A percentile compares a stretch with the other conserved stretches of the same genome.
phyloP scores from a whole-genome alignment of 1,140 invertebrate genomes.

The Gonatopus flavifemur region DNA sequence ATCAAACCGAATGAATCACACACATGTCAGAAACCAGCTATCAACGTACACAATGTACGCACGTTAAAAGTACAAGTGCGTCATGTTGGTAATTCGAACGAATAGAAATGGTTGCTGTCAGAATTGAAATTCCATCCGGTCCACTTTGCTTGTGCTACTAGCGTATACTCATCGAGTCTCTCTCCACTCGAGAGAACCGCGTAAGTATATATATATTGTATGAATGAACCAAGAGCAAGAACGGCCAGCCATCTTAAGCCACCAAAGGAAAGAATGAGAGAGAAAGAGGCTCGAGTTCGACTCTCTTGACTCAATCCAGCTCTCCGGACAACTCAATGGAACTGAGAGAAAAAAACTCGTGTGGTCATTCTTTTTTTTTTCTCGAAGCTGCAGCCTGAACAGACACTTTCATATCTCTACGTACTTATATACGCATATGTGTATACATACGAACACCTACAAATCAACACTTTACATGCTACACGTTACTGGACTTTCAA shows the following conservation, averaged over 20 bases:
- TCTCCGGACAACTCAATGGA: constrained; percentile 37
- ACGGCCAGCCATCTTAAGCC: constrained; percentile 18
- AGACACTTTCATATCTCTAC: too few relatives aligned
- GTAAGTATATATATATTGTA: constrained; percentile 6
- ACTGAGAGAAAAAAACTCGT: constrained; percentile 46
- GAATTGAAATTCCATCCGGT: constrained; percentile 51
- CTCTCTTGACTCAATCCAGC: constrained; percentile 37
- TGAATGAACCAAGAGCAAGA: constrained; percentile 30
- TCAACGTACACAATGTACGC: too few relatives aligned
- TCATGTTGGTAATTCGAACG: constrained; percentile 29
- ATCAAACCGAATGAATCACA: too few relatives aligned
- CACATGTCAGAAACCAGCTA: too few relatives aligned
- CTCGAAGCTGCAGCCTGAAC: too few relatives aligned
- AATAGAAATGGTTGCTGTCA: constrained; percentile 30
- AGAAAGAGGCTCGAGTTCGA: constrained; percentile 41
- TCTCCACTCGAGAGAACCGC: constrained; percentile 13
- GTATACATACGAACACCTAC: too few relatives aligned
- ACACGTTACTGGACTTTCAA: not conserved
- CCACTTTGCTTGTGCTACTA: constrained; percentile 36
- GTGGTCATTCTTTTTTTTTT: constrained; percentile 52
- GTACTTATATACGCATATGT: not conserved
- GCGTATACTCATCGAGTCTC: constrained; percentile 35
- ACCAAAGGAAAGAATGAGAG: constrained; percentile 24
- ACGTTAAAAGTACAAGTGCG: too few relatives aligned
- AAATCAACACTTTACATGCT: too few relatives aligned